Base-by-base conservation (phyloP, 2,888 invertebrate genomes). In the Sussaba pulchella region DNA sequence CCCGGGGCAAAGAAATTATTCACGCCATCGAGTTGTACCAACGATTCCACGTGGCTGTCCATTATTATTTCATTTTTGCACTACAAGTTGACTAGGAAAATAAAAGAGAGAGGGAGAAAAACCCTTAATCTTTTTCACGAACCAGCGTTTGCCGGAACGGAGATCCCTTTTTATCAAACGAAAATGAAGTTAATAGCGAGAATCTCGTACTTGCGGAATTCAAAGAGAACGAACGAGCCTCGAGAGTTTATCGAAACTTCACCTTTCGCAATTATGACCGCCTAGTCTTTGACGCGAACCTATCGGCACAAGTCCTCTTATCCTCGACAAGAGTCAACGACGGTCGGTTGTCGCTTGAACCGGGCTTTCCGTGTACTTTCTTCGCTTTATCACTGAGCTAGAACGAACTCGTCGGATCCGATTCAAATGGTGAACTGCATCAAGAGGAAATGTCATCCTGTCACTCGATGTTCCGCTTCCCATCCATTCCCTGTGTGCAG, bases 241-340 rank as follows among this genome's bases (percentile, higher is more conserved):
- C 12, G 52, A 14, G 61, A 19, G 39, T 63, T 63, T 63, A 19
- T 64, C 52, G 63, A 63, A 54, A 21, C 52, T 41, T 64, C 43
- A 64, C 31, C 43, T 63, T 64, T 73, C 52, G 17, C 45, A 10
- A 31, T 45, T 57, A 45, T 43, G 17, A 19, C 26, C 12, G 31
- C 31, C 26, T 54, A 17, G 26, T 45, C 19, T 43, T 57, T 31
- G 5, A 26, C 31, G 24, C 43, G 57, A 45, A 12, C 14, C 70
- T 19, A 21, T 41, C 61, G 12, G 10, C 61, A 14, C 54, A 19
- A 59, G 26, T 12, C 0, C 8, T n/a, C 61, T 61, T 57, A 31
- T 57, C 31, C 14, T 17, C n/a, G 26, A n/a, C 52, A 26, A 24
- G 26, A 26, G 1, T 9, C 9, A 9, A n/a, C 14, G 17, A 57